Evolutionary conservation across 2,888 invertebrate genomes (phyloP).

Genomic region (Sminthurides aquaticus): DNA sequence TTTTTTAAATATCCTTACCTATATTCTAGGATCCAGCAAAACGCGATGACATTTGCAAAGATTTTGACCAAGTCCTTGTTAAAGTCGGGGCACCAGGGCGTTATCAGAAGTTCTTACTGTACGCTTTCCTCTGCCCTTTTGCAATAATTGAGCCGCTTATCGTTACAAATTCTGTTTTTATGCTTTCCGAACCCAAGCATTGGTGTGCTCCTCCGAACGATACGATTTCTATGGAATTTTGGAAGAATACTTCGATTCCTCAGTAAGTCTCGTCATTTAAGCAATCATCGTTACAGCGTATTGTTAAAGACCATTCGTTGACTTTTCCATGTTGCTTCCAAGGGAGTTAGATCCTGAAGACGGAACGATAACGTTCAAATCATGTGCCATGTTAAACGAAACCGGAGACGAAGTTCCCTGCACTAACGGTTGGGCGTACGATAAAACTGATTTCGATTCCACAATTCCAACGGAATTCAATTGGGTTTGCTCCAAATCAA

Average conservation of each 20-base stretch:
- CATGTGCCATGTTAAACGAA: neutral
- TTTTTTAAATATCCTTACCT: no score
- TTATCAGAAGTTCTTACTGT: conserved; percentile 53
- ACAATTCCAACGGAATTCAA: conserved; percentile 53
- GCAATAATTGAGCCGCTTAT: conserved; percentile 51
- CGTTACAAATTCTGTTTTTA: conserved; percentile 52
- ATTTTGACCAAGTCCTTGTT: conserved; percentile 53
- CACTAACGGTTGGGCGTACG: conserved; percentile 54
- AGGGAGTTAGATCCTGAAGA: no score
- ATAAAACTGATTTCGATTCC: conserved; percentile 51
- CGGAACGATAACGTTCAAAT: no score
- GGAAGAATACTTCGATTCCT: conserved; percentile 53
- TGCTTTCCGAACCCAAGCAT: conserved; percentile 54
- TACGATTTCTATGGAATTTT: conserved; percentile 50
- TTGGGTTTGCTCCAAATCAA: conserved; percentile 55
- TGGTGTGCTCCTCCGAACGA: conserved; percentile 55
- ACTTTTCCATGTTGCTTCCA: conserved; percentile 82
- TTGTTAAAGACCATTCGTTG: conserved; percentile 49
- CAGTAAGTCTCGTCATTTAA: no score
- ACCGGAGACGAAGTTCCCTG: conserved; percentile 44
- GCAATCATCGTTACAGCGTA: conserved; percentile 45
- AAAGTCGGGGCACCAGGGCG: conserved; percentile 52
- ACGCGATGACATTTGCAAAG: no score
- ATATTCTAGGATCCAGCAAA: no score
- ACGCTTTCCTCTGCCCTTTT: conserved; percentile 48